Evolutionary conservation across 37 sponge, comb jelly and placozoan species (phyloP), one percentile per base, ranked within the genome.

Genomic region (Theonella swinhoei): DNA sequence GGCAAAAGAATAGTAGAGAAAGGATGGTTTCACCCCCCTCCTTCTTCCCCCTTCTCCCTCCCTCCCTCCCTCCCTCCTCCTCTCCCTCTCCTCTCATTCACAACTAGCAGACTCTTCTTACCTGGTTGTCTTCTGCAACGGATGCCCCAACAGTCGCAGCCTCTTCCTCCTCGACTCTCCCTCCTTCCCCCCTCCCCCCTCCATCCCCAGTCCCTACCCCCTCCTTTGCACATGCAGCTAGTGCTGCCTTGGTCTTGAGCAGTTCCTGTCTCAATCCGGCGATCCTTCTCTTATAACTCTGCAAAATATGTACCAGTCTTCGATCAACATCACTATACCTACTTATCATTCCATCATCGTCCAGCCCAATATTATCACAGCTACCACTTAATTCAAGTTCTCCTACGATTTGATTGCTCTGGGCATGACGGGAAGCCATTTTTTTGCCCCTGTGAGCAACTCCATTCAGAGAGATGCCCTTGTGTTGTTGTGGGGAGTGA

Each of bases 41-140:
- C 54, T 59, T 70, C 81, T 68, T 70, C 67, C 58, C 61, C 78
- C 42, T 43, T 40, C 80, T 40, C 54, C 33, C 60, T 42, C 75
- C 69, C 69, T 80, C 77, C 32, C 77, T 76, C 77, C 62, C 77
- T 54, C 77, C 29, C 69, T 68, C 62, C 77, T 30, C 47, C 59
- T 70, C 35, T 2, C 71, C 7, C 71, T 7, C 33, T 4, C 33
- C 1, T 63, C 64, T 8, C n/a, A n/a, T n/a, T n/a, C n/a, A n/a
- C n/a, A n/a, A n/a, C n/a, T n/a, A n/a, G n/a, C n/a, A n/a, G n/a
- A n/a, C n/a, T n/a, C n/a, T n/a, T n/a, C n/a, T 17, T 47, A 47
- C 54, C 54, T 47, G 54, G 14, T 47, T 47, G 14, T 47, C 54
- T 47, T 47, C 54, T 14, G 14, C 7, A 47, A 47, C 54, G 14